Conservation (phyloP, 1,140 invertebrate species). For the Pollicipes pollicipes region DNA sequence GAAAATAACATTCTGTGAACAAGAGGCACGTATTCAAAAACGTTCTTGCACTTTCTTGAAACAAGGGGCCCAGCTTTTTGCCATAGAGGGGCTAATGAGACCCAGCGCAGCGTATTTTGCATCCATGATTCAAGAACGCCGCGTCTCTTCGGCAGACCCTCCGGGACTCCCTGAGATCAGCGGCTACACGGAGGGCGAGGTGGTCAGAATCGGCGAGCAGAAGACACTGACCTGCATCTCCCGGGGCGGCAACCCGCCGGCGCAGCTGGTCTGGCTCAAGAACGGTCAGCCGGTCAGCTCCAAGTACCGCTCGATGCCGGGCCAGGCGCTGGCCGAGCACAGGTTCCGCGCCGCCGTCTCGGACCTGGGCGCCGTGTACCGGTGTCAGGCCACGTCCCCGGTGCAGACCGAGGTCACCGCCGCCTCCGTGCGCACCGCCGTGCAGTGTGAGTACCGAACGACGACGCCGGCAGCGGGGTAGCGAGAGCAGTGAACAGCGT, state of each 20-base stretch:
- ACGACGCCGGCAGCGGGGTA: no score
- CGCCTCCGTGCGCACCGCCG: conserved; percentile 22
- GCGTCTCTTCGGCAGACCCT: conserved; percentile 45
- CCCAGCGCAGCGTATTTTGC: no score
- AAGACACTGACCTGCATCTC: conserved; percentile 76
- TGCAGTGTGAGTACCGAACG: conserved; percentile 22
- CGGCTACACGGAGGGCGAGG: conserved; percentile 72
- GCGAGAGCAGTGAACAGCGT: no score
- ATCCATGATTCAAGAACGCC: no score
- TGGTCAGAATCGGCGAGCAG: conserved; percentile 65
- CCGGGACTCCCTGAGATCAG: conserved; percentile 82
- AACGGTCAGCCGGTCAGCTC: conserved; percentile 66
- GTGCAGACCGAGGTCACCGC: conserved; percentile 18
- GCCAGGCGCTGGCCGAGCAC: conserved; percentile 20
- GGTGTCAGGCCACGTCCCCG: conserved; percentile 23
- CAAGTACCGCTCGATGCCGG: conserved; percentile 34
- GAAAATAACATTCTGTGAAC: no score
- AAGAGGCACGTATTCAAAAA: no score
- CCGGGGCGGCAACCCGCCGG: conserved; percentile 86
- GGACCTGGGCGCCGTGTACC: conserved; percentile 23
- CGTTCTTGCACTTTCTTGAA: no score
- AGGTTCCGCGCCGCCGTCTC: conserved; percentile 15
- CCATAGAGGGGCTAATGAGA: no score
- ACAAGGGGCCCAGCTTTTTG: no score
- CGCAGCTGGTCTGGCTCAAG: conserved; percentile 82